Percentiles rank a stretch among this genome's conserved stretches.
Conservation (phyloP, 2,888 invertebrate species). For the Xiphydria camelus region DNA sequence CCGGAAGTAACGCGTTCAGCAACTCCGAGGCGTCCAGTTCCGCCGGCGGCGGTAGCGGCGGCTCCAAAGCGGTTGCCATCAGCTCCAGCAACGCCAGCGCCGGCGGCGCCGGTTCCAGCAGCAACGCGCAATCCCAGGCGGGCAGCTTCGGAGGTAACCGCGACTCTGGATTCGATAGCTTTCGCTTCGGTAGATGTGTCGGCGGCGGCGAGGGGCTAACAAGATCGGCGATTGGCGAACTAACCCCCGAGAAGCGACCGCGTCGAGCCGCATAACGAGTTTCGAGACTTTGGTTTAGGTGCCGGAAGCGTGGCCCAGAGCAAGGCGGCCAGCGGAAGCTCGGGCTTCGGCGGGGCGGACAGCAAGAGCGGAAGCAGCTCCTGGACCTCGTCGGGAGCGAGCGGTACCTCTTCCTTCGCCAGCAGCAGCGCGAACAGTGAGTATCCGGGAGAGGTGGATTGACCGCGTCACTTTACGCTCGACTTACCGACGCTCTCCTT, state of each 20-base stretch:
- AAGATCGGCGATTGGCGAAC: too few species aligned
- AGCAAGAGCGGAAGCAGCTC: constrained; percentile 14
- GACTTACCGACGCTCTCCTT: too few species aligned
- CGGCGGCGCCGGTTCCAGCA: not conserved
- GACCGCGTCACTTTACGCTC: too few species aligned
- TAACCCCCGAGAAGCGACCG: too few species aligned
- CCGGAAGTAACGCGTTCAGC: not conserved
- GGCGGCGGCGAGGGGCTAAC: not conserved
- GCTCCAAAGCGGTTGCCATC: not conserved
- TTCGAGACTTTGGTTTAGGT: constrained; percentile 1
- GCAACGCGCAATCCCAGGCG: constrained; percentile 2
- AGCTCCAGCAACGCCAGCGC: not conserved
- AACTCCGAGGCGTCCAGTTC: not conserved
- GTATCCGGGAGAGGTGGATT: too few species aligned
- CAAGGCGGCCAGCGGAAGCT: constrained; percentile 12
- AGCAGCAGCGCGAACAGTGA: constrained; percentile 9
- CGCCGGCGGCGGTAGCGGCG: not conserved
- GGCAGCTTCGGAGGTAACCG: constrained; percentile 6
- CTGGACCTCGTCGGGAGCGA: constrained; percentile 24
- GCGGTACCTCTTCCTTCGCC: constrained; percentile 4
- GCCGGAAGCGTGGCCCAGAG: constrained; percentile 1
- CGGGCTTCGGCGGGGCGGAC: constrained; percentile 12
- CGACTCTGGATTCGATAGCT: not conserved
- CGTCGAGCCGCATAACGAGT: too few species aligned
- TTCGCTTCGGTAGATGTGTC: not conserved